These are phyloP conservation scores for Lordiphosa collinella DNA, from an alignment of 1,140 invertebrate species.

Conservation along the genomic window DNA sequence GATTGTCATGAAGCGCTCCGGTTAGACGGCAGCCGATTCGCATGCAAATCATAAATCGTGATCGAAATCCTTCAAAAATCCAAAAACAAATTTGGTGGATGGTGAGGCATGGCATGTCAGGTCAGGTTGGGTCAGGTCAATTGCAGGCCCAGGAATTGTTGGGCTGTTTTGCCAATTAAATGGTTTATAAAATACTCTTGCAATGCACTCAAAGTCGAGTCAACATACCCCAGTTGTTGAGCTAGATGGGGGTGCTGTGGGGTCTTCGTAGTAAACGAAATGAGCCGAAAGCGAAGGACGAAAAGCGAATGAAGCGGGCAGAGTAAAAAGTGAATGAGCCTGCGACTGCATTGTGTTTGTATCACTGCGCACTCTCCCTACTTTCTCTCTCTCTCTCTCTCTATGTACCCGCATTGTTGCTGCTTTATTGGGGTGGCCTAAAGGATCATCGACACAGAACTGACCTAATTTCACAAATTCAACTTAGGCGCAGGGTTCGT, in stretches of 20 bases:
- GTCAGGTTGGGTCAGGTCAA: constrained; percentile 18
- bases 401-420: constrained; percentile 29
- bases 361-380: constrained; percentile 60
- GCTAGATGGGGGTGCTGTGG: neutral
- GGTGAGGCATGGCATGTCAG: constrained; percentile 59
- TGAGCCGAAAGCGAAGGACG: constrained; percentile 41
- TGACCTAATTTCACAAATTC: constrained; percentile 79
- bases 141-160: neutral
- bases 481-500: constrained; percentile 64
- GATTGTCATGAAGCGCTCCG: constrained; percentile 37
- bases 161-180: constrained; percentile 60
- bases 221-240: neutral
- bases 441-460: constrained; percentile 80
- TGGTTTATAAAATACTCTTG: constrained; percentile 25
- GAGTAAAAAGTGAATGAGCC: constrained; percentile 66
- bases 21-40: constrained; percentile 20
- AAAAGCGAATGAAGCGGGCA: constrained; percentile 49
- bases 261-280: constrained; percentile 55
- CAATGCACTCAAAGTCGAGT: constrained; percentile 20
- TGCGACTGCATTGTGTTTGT: constrained; percentile 45
- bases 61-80: constrained; percentile 75
- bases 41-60: constrained; percentile 40
- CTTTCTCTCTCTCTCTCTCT: constrained; percentile 47
- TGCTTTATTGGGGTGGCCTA: constrained; percentile 49
- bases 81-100: constrained; percentile 45